These are phyloP conservation scores for Tachuris rubrigastra DNA, from an alignment of 2,113 vertebrate species.

Conservation along the genomic window DNA sequence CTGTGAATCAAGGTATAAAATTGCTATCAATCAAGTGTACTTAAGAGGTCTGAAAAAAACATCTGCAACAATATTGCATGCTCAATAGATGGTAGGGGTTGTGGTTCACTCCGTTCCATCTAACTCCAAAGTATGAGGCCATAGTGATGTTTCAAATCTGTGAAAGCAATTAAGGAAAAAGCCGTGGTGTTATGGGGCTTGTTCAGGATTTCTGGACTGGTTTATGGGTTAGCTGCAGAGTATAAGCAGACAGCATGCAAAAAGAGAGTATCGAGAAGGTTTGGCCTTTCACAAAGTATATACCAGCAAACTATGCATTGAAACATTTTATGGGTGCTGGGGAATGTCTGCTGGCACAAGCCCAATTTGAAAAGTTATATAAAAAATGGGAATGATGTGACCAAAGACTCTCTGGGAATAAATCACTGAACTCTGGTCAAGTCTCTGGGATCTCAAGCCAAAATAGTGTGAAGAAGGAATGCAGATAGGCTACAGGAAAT, in stretches of 20 bases:
- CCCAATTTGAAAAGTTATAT: background rate
- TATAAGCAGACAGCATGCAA: rapidly evolving
- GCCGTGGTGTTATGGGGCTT: background rate
- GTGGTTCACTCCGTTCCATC: background rate
- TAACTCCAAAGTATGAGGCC: background rate
- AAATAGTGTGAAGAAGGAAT: background rate
- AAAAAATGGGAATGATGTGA: background rate
- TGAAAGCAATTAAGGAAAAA: background rate
- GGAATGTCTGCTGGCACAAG: background rate
- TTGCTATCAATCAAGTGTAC: background rate
- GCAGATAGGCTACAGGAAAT: background rate
- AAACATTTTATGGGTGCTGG: background rate
- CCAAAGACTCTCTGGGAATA: background rate
- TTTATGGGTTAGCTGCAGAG: background rate
- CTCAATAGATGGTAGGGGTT: background rate
- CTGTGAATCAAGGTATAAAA: background rate
- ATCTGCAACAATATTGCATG: background rate
- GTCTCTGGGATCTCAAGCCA: background rate
- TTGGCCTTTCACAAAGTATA: background rate
- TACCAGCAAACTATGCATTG: background rate
- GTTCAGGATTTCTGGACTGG: background rate
- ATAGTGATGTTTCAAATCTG: background rate
- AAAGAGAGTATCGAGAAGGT: background rate
- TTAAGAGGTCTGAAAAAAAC: background rate
- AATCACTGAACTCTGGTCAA: background rate